These are phyloP conservation scores for Cynaeus angustus DNA, from an alignment of 2,888 invertebrate genomes.

Conservation along the genomic window DNA sequence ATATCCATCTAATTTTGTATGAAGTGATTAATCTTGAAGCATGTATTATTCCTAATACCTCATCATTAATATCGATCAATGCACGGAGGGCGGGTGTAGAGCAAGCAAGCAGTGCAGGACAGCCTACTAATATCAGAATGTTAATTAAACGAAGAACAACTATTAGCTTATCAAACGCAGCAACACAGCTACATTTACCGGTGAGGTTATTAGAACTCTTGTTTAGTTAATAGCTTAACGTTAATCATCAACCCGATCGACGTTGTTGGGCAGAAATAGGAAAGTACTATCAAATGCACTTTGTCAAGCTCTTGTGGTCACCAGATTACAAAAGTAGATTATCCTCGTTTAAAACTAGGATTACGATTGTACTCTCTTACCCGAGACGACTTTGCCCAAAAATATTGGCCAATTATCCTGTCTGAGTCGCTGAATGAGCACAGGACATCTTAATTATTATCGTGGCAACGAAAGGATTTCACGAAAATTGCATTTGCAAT, in stretches of 20 bases:
- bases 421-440: conserved; percentile 33
- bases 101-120: conserved; percentile 42
- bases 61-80: conserved; percentile 47
- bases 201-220: conserved; percentile 47
- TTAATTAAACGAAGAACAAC: conserved; percentile 50
- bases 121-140: conserved; percentile 48
- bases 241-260: conserved; percentile 45
- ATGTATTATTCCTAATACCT: conserved; percentile 45
- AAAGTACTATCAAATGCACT: conserved; percentile 22
- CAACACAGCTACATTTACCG: conserved; percentile 34
- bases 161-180: conserved; percentile 47
- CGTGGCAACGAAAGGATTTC: conserved; percentile 29
- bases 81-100: conserved; percentile 40
- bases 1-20: conserved; percentile 35
- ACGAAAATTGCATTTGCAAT: conserved; percentile 41
- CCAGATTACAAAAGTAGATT: conserved; percentile 33
- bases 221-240: conserved; percentile 46
- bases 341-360: conserved; percentile 39
- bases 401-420: conserved; percentile 39
- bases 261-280: conserved; percentile 31
- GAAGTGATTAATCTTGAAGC: conserved; percentile 44
- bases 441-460: conserved; percentile 38
- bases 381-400: conserved; percentile 19
- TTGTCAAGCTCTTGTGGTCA: conserved; percentile 41
- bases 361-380: conserved; percentile 18